These are phyloP conservation scores for Setipinna tenuifilis DNA, from an alignment of 2,797 vertebrate genomes.

Conservation along the genomic window DNA sequence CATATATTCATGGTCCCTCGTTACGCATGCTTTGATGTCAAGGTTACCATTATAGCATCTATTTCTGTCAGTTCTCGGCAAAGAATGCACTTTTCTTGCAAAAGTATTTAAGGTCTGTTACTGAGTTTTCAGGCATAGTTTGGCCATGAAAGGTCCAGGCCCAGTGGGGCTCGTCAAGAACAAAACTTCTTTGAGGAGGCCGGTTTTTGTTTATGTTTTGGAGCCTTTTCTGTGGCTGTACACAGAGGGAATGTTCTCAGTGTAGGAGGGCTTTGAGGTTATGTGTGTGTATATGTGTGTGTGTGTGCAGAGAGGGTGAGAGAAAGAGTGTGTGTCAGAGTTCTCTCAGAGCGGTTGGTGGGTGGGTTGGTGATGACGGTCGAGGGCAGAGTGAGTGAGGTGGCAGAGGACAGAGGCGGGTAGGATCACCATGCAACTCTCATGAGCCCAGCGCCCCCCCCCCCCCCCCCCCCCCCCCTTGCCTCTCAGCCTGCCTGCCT, in stretches of 20 bases:
- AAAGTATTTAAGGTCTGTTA: not conserved
- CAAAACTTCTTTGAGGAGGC: not conserved
- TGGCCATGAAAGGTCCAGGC: not conserved
- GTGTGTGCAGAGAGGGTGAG: not conserved
- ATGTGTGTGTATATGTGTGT: slow-evolving; percentile 15
- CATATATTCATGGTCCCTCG: not conserved
- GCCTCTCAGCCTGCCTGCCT: slow-evolving; percentile 43
- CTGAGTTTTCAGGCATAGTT: not conserved
- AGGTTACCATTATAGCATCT: not conserved
- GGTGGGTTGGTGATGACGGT: slow-evolving; percentile 40
- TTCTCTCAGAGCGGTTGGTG: slow-evolving; percentile 36
- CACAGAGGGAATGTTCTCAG: not conserved
- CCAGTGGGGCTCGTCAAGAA: not conserved
- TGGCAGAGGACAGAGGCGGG: slow-evolving; percentile 44
- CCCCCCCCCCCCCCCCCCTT: not conserved
- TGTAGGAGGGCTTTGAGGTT: slow-evolving; percentile 8
- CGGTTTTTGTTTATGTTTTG: not conserved
- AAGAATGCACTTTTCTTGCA: not conserved
- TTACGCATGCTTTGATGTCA: not conserved
- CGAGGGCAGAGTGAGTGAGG: slow-evolving; percentile 36
- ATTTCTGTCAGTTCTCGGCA: not conserved
- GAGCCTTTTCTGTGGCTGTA: not conserved
- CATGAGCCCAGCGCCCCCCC: not conserved
- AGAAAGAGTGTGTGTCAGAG: slow-evolving; percentile 36
- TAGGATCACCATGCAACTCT: slow-evolving; percentile 46